Percentiles rank a stretch among this genome's conserved stretches.
Conservation (phyloP, 1,140 invertebrate species). For the Polypedilum vanderplanki region DNA sequence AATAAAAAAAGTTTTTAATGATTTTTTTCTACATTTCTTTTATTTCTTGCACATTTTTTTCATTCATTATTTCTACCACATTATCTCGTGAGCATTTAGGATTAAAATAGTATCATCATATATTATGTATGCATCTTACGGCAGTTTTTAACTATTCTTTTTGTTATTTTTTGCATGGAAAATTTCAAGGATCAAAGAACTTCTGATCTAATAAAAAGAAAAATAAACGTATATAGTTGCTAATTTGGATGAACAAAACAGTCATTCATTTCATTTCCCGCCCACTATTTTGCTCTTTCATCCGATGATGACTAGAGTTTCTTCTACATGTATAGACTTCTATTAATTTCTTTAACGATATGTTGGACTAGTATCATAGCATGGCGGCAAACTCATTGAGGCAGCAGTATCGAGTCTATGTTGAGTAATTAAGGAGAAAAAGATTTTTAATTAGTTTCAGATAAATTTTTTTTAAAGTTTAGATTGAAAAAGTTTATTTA, state of each 20-base stretch:
- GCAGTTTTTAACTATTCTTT: not conserved
- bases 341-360: constrained; percentile 14
- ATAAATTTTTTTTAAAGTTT: constrained; percentile 17
- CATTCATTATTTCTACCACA: constrained; percentile 2
- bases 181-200: not conserved
- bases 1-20: not conserved
- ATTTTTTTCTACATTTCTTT: not conserved
- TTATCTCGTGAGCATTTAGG: not conserved
- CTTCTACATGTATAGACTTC: not conserved
- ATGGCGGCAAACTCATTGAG: constrained; percentile 42
- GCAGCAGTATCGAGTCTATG: constrained; percentile 41
- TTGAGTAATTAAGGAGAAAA: constrained; percentile 30
- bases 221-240: not conserved
- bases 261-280: not conserved
- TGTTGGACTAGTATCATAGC: constrained; percentile 21
- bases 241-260: constrained; percentile 18
- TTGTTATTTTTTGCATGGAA: not conserved
- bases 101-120: not conserved
- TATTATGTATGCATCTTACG: not conserved
- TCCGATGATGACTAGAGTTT: not conserved
- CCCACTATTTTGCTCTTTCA: not conserved
- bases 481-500: not conserved
- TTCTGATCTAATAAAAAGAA: not conserved
- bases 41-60: constrained; percentile 16
- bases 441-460: not conserved